Evolutionary conservation across 2,797 vertebrate genomes (phyloP).

Genomic region (Ispidina picta): DNA sequence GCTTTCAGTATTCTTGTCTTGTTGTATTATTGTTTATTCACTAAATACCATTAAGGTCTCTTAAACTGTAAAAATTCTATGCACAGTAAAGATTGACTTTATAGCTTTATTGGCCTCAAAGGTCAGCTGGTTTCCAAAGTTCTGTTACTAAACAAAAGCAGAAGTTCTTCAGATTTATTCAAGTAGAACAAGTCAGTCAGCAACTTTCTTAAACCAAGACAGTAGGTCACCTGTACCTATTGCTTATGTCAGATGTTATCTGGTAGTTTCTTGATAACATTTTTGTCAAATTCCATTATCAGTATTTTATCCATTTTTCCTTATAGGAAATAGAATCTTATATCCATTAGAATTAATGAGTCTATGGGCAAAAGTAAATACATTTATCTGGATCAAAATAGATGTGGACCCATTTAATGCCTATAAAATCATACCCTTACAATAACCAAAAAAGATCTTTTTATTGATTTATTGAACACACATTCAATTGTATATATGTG

Average conservation of each 20-base stretch:
- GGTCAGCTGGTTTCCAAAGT: neutral
- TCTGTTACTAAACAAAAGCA: neutral
- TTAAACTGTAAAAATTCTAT: neutral
- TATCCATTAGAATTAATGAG: fast-evolving
- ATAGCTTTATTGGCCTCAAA: neutral
- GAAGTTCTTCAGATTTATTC: neutral
- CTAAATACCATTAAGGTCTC: neutral
- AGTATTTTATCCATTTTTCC: neutral
- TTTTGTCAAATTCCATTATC: neutral
- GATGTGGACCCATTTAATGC: neutral
- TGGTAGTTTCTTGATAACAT: neutral
- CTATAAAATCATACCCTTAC: neutral
- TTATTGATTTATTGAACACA: neutral
- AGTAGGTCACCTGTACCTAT: neutral
- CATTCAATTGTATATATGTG: neutral
- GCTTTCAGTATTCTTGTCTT: neutral
- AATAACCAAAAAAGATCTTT: neutral
- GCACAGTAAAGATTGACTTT: neutral
- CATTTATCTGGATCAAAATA: neutral
- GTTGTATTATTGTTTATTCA: neutral
- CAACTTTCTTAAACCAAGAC: neutral
- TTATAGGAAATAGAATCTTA: neutral
- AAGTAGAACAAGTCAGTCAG: neutral
- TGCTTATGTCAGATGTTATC: neutral
- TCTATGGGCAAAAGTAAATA: neutral